Percentiles rank a stretch among this genome's conserved stretches.
Evolutionary conservation across 2,888 invertebrate species (phyloP).

Genomic region (Andrena haemorrhoa): DNA sequence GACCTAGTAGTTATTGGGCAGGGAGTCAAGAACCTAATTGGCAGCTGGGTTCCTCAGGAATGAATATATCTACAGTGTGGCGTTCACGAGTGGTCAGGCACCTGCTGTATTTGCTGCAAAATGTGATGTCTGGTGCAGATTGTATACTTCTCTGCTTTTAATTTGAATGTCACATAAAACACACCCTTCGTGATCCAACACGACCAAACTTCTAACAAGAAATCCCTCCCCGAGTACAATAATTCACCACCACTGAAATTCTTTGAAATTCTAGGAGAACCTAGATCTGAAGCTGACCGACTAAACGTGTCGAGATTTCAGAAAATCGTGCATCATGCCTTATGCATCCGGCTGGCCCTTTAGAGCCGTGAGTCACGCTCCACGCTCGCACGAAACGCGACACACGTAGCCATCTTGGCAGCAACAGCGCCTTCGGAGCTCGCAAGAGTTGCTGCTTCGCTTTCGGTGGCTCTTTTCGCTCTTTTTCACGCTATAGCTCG

Average conservation of each 20-base stretch:
- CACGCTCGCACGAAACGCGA: slow-evolving; percentile 32
- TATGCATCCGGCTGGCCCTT: slow-evolving; percentile 52
- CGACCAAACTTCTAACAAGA: background rate
- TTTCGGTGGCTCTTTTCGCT: slow-evolving; percentile 7
- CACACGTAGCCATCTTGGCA: slow-evolving; percentile 12
- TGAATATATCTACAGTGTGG: background rate
- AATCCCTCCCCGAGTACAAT: background rate
- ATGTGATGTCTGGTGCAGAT: no score
- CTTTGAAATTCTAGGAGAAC: slow-evolving; percentile 12
- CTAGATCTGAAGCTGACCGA: slow-evolving; percentile 29
- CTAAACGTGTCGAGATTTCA: slow-evolving; percentile 34
- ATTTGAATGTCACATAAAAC: no score
- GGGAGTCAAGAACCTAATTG: background rate
- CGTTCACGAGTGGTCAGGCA: no score
- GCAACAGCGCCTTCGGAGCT: background rate
- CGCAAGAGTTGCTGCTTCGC: background rate
- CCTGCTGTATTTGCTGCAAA: no score
- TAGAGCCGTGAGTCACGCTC: slow-evolving; percentile 47
- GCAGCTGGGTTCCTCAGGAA: background rate
- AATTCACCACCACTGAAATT: background rate
- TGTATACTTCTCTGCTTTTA: no score
- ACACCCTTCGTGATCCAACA: no score
- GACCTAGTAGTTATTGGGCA: slow-evolving; percentile 1
- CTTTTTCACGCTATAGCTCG: background rate
- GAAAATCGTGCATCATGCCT: slow-evolving; percentile 52